Evolutionary conservation across 2,113 vertebrate species (phyloP), one percentile per base, ranked within the genome.

Genomic region (Martes martes): DNA sequence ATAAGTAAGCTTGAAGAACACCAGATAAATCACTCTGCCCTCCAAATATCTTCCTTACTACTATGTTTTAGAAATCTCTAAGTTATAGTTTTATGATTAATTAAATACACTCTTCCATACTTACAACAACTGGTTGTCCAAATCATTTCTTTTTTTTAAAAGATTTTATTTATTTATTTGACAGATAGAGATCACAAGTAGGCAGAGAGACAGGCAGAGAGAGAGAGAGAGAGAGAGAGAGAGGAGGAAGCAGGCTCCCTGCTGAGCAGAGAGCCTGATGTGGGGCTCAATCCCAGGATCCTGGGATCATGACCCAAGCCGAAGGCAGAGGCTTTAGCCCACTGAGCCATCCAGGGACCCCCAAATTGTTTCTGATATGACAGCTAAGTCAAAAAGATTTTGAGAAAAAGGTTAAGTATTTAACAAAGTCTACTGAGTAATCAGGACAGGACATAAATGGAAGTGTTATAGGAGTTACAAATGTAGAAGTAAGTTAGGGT

Each of bases 11-110:
- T 78, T 91, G 47, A 95, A 84, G 24, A 18, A 79, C 11, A 82
- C 47, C 31, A 78, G 39, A 86, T 85, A 89, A 97, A 92, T 71
- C 26, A 52, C 57, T 45, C 18, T 81, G 2, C 23, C 11, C 19
- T 97, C 59, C 23, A 97, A 94, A 94, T 84, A 93, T 76, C 63
- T 81, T 57, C 39, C 14, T 92, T 89, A 42, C 7, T 90, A 65
- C 21, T 50, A n/a, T 82, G 42, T 59, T 95, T 96, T 67, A 95
- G 74, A 95, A 89, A 78, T 57, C 6, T 94, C 65, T 57, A 21
- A 63, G 21, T 94, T 96, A 55, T 52, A 5, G 26, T 89, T 95
- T 93, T 71, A 63, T 61, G 89, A 93, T 71, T 15, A 69, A 71
- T 81, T 88, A 94, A 95, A 80, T 8, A 89, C 15, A 84, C 84